phyloP scores from a whole-genome alignment of 2,797 vertebrate genomes.

The Chrysocyon brachyurus region DNA sequence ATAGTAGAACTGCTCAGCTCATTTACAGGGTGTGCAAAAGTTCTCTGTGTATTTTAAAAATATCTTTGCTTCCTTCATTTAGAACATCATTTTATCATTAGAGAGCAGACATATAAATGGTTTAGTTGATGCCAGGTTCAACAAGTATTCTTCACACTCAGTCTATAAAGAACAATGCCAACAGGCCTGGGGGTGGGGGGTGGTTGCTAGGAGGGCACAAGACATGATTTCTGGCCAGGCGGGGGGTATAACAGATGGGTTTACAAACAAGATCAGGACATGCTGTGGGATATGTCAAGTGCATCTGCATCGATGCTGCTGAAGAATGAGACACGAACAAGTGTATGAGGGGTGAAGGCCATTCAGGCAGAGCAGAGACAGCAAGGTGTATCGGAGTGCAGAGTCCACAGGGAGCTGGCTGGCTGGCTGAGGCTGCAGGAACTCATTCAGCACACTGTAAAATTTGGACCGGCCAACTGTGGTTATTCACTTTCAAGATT shows the following conservation, averaged over 20 bases:
- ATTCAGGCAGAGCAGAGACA: neutral
- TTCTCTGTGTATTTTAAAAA: neutral
- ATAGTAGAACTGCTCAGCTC: neutral
- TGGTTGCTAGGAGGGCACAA: neutral
- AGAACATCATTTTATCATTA: neutral
- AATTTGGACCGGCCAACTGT: neutral
- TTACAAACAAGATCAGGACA: neutral
- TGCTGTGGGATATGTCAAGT: neutral
- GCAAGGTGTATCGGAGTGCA: neutral
- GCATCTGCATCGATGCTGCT: neutral
- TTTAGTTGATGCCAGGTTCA: neutral
- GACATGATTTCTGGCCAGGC: neutral
- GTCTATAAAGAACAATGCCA: neutral
- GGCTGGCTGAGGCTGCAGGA: neutral
- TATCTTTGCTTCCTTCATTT: neutral
- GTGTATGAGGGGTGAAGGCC: neutral
- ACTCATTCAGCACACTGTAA: neutral
- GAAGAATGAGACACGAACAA: neutral
- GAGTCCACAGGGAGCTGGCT: fast-evolving
- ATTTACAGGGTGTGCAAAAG: neutral
- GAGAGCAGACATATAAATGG: neutral
- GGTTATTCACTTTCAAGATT: neutral
- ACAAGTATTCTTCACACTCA: neutral
- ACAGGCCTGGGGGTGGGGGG: neutral
- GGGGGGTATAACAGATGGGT: neutral